Percentiles rank a stretch among this genome's conserved stretches.
Conservation (phyloP, 2,888 invertebrate genomes). For the Noctua janthina region DNA sequence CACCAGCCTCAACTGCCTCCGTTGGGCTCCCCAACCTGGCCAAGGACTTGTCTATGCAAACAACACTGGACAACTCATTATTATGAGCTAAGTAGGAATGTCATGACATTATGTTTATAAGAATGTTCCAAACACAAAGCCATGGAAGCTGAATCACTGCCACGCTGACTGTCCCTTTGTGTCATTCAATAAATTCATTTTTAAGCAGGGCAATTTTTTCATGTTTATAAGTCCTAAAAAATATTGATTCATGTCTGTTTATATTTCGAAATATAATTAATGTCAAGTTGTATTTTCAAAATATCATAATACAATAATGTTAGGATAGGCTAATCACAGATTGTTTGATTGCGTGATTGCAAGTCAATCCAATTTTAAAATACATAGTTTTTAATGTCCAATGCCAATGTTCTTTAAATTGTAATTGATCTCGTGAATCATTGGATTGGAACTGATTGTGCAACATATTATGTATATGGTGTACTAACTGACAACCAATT, state of each 20-base stretch:
- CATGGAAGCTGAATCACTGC: constrained; percentile 57
- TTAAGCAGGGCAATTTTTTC: constrained; percentile 57
- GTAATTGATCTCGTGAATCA: constrained; percentile 67
- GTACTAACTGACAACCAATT: constrained; percentile 44
- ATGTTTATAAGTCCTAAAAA: constrained; percentile 49
- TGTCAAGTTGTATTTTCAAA: constrained; percentile 57
- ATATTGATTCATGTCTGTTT: constrained; percentile 43
- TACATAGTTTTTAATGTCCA: constrained; percentile 55
- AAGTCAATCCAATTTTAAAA: constrained; percentile 53
- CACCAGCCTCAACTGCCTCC: constrained; percentile 95
- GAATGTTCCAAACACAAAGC: constrained; percentile 45
- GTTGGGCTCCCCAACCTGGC: constrained; percentile 95
- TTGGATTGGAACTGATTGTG: constrained; percentile 61
- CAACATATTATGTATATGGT: constrained; percentile 38
- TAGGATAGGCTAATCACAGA: constrained; percentile 51
- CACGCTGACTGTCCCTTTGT: constrained; percentile 41
- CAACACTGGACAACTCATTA: constrained; percentile 95
- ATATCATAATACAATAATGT: constrained; percentile 54
- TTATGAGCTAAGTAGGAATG: constrained; percentile 89
- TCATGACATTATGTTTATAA: constrained; percentile 36
- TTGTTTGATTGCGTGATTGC: constrained; percentile 45
- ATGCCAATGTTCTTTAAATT: constrained; percentile 66
- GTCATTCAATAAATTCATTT: constrained; percentile 47
- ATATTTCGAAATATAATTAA: constrained; percentile 56
- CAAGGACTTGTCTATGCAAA: constrained; percentile 96